Conservation (phyloP, 2,888 invertebrate genomes). For the Prenolepis imparis region DNA sequence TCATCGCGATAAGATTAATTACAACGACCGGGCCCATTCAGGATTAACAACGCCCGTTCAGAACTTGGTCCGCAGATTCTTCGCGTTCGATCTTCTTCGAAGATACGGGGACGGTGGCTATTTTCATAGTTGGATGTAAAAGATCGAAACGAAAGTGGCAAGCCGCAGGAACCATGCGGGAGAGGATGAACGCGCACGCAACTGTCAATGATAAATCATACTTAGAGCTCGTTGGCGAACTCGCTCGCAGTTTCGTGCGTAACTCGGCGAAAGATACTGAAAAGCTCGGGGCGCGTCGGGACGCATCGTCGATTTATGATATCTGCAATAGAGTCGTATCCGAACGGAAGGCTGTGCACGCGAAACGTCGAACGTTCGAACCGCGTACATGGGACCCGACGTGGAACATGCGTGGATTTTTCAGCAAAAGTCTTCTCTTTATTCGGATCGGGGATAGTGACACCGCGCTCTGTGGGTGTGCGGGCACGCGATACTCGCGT, state of each 20-base stretch:
- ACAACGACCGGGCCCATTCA: constrained; percentile 30
- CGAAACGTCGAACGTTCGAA: constrained; percentile 18
- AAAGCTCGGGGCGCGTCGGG: constrained; percentile 68
- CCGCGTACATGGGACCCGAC: background rate
- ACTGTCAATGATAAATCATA: constrained; percentile 75
- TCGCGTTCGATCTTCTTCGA: constrained; percentile 7
- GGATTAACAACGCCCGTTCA: constrained; percentile 5
- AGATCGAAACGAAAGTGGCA: background rate
- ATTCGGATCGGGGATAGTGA: constrained; percentile 49
- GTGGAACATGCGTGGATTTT: constrained; percentile 3
- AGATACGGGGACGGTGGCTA: constrained; percentile 33
- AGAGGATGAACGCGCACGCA: constrained; percentile 50
- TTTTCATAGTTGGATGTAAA: background rate
- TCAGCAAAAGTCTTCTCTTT: constrained; percentile 39
- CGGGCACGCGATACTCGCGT: constrained; percentile 31
- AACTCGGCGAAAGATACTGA: constrained; percentile 76
- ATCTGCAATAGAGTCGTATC: constrained; percentile 69
- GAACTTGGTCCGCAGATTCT: constrained; percentile 11
- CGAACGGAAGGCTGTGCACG: constrained; percentile 56
- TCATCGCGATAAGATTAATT: constrained; percentile 61
- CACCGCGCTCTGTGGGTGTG: constrained; percentile 33
- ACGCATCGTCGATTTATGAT: constrained; percentile 72
- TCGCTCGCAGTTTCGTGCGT: constrained; percentile 64
- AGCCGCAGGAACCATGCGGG: background rate
- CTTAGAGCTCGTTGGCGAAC: constrained; percentile 69